Conservation (phyloP, 2,797 vertebrate species). For the Phrynocephalus guinanensis region DNA sequence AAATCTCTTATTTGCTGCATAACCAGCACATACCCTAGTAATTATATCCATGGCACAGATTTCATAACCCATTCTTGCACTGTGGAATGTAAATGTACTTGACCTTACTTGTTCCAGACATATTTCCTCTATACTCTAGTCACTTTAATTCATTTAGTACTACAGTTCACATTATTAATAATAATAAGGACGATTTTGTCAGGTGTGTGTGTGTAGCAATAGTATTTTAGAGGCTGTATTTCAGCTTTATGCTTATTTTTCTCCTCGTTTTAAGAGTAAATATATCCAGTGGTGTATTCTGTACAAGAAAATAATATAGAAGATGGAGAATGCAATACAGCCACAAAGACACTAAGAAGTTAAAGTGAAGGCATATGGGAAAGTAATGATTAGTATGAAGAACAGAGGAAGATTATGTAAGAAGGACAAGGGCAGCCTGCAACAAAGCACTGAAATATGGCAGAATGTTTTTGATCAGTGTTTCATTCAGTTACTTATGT, state of each 20-base stretch:
- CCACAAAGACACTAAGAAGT: neutral
- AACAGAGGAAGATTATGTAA: neutral
- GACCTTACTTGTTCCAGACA: slow-evolving; percentile 26
- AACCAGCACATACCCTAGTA: slow-evolving; percentile 1
- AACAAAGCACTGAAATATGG: neutral
- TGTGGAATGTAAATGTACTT: slow-evolving; percentile 45
- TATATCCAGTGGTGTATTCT: neutral
- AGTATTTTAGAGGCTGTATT: slow-evolving; percentile 31
- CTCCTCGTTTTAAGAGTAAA: neutral
- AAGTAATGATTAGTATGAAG: slow-evolving; percentile 33
- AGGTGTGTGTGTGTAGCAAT: neutral
- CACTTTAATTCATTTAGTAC: slow-evolving; percentile 30
- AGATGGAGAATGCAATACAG: slow-evolving; percentile 14
- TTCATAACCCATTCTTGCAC: slow-evolving; percentile 29
- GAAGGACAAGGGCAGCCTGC: neutral
- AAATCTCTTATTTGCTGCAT: slow-evolving; percentile 36
- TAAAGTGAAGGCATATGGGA: neutral
- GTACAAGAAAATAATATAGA: neutral
- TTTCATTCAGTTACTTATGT: neutral
- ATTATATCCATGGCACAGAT: slow-evolving; percentile 41
- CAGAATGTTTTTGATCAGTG: neutral
- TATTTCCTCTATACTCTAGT: slow-evolving; percentile 33
- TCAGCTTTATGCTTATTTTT: neutral
- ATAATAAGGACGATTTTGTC: slow-evolving; percentile 17
- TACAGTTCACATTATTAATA: slow-evolving; percentile 28